These are phyloP conservation scores for Vanacampus margaritifer DNA, from an alignment of 2,113 vertebrate genomes.

Conservation along the genomic window DNA sequence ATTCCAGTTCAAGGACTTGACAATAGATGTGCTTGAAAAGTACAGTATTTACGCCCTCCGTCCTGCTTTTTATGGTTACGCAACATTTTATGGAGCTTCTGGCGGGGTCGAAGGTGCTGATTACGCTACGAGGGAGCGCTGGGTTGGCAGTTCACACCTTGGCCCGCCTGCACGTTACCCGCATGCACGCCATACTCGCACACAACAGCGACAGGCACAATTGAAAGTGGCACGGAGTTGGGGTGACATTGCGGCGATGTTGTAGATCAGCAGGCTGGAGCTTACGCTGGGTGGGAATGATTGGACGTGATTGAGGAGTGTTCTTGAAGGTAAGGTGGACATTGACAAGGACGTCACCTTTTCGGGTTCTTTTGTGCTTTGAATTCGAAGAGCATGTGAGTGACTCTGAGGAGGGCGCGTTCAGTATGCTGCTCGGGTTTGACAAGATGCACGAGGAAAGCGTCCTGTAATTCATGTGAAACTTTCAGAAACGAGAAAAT, in stretches of 20 bases:
- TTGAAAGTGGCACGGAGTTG: not conserved
- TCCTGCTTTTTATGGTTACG: not conserved
- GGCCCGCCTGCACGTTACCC: not conserved
- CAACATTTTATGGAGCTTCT: slow-evolving; percentile 5
- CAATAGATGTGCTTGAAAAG: not conserved
- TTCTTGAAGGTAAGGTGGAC: not conserved
- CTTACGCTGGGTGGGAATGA: not conserved
- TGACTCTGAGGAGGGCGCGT: not conserved
- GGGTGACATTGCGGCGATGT: not conserved
- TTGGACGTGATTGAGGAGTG: not conserved
- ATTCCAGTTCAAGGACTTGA: not conserved
- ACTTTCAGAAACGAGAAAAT: not conserved
- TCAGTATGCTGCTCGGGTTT: not conserved
- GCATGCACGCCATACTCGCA: not conserved
- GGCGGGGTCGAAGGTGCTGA: slow-evolving; percentile 1
- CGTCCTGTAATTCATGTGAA: not conserved
- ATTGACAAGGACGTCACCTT: not conserved
- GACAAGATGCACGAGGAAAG: not conserved
- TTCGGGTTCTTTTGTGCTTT: not conserved
- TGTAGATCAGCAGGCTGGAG: not conserved
- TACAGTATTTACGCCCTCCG: not conserved
- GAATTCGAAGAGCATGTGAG: not conserved
- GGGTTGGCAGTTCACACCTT: not conserved
- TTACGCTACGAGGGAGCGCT: not conserved
- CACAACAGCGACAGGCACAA: not conserved